Percentiles rank a stretch among this genome's conserved stretches.
Conservation (phyloP, 2,113 vertebrate species). For the Oncorhynchus mykiss region DNA sequence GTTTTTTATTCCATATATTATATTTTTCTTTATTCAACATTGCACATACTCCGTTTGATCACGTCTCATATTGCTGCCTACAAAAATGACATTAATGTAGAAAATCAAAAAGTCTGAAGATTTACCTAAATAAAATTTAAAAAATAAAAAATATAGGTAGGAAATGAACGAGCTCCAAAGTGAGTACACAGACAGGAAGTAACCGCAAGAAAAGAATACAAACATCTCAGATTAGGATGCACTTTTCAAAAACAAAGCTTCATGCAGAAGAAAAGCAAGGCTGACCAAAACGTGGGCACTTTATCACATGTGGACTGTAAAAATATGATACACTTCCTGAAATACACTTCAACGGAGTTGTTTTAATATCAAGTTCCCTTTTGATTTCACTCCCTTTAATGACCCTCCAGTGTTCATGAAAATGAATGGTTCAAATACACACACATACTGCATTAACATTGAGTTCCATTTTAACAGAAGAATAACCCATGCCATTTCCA, state of each 20-base stretch:
- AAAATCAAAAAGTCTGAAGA: constrained; percentile 73
- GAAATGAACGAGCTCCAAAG: constrained; percentile 61
- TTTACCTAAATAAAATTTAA: constrained; percentile 41
- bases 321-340: constrained; percentile 67
- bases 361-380: constrained; percentile 4
- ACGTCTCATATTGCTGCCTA: constrained; percentile 84
- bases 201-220: constrained; percentile 63
- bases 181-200: constrained; percentile 55
- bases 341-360: not conserved
- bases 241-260: constrained; percentile 74
- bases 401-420: constrained; percentile 20
- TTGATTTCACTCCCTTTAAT: constrained; percentile 9
- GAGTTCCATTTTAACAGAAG: too few species aligned
- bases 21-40: constrained; percentile 78
- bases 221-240: constrained; percentile 70
- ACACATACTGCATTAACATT: not conserved
- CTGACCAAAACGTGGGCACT: constrained; percentile 69
- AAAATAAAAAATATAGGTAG: constrained; percentile 46
- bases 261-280: constrained; percentile 77
- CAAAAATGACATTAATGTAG: constrained; percentile 81
- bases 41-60: constrained; percentile 81
- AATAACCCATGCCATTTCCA: too few species aligned
- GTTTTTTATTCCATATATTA: constrained; percentile 81
- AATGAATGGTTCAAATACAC: constrained; percentile 22
- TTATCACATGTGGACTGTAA: constrained; percentile 57